phyloP scores from a whole-genome alignment of 53 echinoderm and acorn worm genomes.

The Paracentrotus lividus region DNA sequence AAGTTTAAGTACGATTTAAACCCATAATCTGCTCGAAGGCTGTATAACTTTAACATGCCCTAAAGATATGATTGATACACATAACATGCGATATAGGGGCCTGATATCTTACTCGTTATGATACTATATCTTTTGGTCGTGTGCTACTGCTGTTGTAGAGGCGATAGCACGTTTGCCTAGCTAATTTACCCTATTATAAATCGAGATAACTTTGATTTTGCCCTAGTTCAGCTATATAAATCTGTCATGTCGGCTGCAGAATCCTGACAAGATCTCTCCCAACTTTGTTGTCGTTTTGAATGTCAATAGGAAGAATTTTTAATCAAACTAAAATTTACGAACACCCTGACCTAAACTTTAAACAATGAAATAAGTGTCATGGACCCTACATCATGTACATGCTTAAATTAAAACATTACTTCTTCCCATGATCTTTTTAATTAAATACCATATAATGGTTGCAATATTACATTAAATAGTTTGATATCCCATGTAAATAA shows the following conservation, averaged over 20 bases:
- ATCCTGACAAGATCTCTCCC: not conserved
- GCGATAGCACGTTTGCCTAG: conserved; percentile 20
- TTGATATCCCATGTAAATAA: too few species aligned
- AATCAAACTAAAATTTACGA: not conserved
- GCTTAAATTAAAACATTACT: too few species aligned
- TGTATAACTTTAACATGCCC: conserved; percentile 53
- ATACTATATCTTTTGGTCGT: conserved; percentile 61
- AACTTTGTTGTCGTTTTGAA: not conserved
- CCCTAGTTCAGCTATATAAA: conserved; percentile 18
- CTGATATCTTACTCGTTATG: conserved; percentile 36
- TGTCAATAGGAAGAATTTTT: not conserved
- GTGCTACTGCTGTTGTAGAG: not conserved
- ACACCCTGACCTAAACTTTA: too few species aligned
- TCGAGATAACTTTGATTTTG: conserved; percentile 56
- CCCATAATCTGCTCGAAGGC: conserved; percentile 26
- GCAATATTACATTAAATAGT: too few species aligned
- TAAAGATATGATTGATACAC: conserved; percentile 52
- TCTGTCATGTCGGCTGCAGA: conserved; percentile 2
- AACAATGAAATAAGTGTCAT: too few species aligned
- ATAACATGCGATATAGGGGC: conserved; percentile 32
- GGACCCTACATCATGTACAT: too few species aligned
- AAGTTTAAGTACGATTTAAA: conserved; percentile 62
- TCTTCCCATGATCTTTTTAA: too few species aligned
- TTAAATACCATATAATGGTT: too few species aligned
- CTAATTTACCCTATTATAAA: conserved; percentile 59